Percentiles rank a stretch among this genome's conserved stretches.
phyloP scores from a whole-genome alignment of 1,140 invertebrate species.

The Aethina tumida region DNA sequence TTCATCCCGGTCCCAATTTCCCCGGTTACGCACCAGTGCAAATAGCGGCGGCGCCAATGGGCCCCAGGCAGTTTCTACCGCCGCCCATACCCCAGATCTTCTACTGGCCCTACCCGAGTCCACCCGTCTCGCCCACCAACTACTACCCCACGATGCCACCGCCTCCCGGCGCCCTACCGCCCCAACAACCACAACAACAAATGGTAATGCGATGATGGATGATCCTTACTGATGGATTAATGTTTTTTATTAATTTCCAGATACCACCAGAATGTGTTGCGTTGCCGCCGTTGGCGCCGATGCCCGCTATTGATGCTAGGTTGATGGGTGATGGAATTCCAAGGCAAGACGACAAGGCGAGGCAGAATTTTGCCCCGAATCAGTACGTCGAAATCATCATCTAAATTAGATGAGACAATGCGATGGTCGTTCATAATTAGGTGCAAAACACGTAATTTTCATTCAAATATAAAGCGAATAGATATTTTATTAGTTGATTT shows the following conservation, averaged over 20 bases:
- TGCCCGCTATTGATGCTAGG: constrained; percentile 29
- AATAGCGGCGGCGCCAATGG: constrained; percentile 36
- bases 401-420: constrained; percentile 14
- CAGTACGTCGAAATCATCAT: constrained; percentile 34
- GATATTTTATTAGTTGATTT: constrained; percentile 5
- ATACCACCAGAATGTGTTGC: constrained; percentile 31
- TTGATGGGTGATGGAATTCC: constrained; percentile 25
- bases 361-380: constrained; percentile 26
- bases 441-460: constrained; percentile 4
- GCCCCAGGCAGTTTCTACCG: constrained; percentile 38
- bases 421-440: not conserved
- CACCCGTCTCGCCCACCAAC: constrained; percentile 79
- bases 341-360: constrained; percentile 25
- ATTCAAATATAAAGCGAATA: not conserved
- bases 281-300: constrained; percentile 25
- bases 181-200: constrained; percentile 25
- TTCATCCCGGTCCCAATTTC: constrained; percentile 38
- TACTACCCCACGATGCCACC: constrained; percentile 56
- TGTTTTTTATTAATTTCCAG: constrained; percentile 17
- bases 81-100: constrained; percentile 56
- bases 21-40: constrained; percentile 34
- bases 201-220: too few species aligned
- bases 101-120: constrained; percentile 87
- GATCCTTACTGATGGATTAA: constrained; percentile 1
- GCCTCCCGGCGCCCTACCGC: constrained; percentile 26